Conservation (phyloP, 2,113 vertebrate species). For the Psittacula cyanocephala region DNA sequence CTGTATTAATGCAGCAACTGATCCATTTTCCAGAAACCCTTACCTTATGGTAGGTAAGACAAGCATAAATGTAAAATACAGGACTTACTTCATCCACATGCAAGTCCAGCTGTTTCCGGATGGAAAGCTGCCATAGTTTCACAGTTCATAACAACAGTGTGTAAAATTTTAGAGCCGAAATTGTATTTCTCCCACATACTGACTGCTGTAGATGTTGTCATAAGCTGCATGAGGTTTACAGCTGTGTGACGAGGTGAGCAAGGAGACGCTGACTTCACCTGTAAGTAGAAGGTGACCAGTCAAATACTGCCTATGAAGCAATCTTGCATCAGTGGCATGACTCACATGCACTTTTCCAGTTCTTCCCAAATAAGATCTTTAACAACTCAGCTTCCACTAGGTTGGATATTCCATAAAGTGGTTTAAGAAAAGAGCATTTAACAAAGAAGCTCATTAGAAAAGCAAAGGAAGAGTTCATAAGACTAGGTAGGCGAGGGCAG, state of each 20-base stretch:
- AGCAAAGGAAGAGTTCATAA: neutral
- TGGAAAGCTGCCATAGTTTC: slow-evolving; percentile 23
- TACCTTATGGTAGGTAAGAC: slow-evolving; percentile 17
- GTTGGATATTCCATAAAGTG: neutral
- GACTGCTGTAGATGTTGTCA: neutral
- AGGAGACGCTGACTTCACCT: neutral
- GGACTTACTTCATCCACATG: neutral
- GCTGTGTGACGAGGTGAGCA: neutral
- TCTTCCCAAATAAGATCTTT: neutral
- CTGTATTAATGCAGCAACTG: neutral
- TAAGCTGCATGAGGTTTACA: neutral
- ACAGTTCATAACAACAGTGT: slow-evolving; percentile 26
- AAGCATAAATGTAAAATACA: neutral
- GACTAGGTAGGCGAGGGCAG: neutral
- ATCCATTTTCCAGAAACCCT: neutral
- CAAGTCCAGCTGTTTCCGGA: neutral
- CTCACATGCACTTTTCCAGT: neutral
- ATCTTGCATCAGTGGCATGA: neutral
- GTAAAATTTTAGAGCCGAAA: slow-evolving; percentile 1
- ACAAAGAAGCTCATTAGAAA: neutral
- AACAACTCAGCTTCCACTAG: neutral
- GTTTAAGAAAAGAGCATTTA: neutral
- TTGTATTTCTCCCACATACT: neutral
- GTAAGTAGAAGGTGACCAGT: neutral
- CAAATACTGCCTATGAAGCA: neutral